These are phyloP conservation scores for Myiopsitta monachus DNA, from an alignment of 2,113 vertebrate species.

Conservation along the genomic window DNA sequence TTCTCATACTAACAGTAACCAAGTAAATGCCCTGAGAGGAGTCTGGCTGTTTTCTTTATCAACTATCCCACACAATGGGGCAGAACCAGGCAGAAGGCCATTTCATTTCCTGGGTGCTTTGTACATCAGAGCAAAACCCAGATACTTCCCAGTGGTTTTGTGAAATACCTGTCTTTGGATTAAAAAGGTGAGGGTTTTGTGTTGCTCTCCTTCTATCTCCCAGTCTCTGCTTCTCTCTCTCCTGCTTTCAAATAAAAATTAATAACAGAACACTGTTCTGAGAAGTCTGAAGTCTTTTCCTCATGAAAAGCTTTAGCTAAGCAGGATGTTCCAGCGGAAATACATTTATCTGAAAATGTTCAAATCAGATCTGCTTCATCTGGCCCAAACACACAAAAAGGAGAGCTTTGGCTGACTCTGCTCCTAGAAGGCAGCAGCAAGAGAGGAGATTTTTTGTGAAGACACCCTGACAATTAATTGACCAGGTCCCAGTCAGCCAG, in stretches of 20 bases:
- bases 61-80: not conserved
- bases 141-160: not conserved
- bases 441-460: not conserved
- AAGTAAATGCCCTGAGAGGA: not conserved
- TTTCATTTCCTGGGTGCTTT: not conserved
- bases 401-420: not conserved
- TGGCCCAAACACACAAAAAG: not conserved
- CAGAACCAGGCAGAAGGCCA: not conserved
- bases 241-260: not conserved
- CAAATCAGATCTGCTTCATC: not conserved
- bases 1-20: not conserved
- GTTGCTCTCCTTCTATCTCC: not conserved
- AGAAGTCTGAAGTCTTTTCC: not conserved
- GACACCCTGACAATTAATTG: rapidly evolving
- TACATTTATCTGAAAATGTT: not conserved
- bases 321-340: not conserved
- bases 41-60: not conserved
- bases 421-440: not conserved
- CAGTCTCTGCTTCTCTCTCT: not conserved
- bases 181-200: not conserved
- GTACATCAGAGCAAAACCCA: not conserved
- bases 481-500: not conserved
- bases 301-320: not conserved
- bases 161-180: not conserved
- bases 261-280: not conserved